Evolutionary conservation across 2,113 vertebrate species (phyloP), one percentile per base, ranked within the genome.

Genomic region (Chionomys nivalis): DNA sequence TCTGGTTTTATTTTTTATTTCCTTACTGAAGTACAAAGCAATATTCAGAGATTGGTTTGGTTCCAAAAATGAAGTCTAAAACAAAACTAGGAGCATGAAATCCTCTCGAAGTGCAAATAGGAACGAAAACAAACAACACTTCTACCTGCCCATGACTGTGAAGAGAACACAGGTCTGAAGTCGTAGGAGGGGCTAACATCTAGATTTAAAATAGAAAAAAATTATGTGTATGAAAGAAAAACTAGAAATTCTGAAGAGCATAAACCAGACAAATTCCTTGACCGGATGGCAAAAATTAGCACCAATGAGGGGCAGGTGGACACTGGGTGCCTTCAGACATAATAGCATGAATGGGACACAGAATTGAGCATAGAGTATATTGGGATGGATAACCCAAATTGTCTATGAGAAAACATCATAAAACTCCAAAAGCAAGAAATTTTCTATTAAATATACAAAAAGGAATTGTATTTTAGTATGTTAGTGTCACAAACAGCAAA

Each of bases 61-160:
- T 94, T 92, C 65, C 85, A 68, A 3, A 31, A 92, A 47, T 28
- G 26, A 88, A 88, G 26, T 44, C 68, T 12, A 42, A 83, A 94
- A 58, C 88, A 88, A 79, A 95, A 96, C 77, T 36, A 77, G 49
- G 4, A 77, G 36, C 92, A 55, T 90, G 83, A 52, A 93, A 96
- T 52, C 24, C 3, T 93, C 36, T 0, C 5, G 55, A 66, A 52
- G 14, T 26, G 31, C 44, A 96, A 90, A 96, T 33, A 5, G 82
- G 83, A 90, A 77, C 7, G 26, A 88, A 93, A 92, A 49, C 28
- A 65, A 55, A 5, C 28, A 58, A 81, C 19, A 55, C 17, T 55
- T 94, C 77, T 55, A 52, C 66, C 79, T 86, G 31, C 44, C 21
- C 23, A 2, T 49, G 39, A 5, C 24, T 55, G 55, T 4, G 23